Percentiles rank a stretch among this genome's conserved stretches.
phyloP scores from a whole-genome alignment of 2,113 vertebrate genomes.

The Psophia crepitans region DNA sequence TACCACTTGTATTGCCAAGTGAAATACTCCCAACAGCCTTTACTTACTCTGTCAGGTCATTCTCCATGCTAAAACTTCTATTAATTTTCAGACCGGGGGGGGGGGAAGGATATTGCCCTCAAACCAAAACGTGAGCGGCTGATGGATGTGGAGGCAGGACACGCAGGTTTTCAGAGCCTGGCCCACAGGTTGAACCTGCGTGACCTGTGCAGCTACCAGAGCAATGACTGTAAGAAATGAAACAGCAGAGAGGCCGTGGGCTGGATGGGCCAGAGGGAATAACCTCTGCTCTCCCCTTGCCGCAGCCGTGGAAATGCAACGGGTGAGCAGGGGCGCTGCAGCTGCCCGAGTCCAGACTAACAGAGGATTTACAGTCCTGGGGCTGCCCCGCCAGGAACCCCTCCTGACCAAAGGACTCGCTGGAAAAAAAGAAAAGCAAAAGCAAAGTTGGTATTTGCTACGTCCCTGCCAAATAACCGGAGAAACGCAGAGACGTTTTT shows the following conservation, averaged over 20 bases:
- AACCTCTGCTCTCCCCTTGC: not conserved
- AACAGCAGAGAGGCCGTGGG: not conserved
- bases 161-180: not conserved
- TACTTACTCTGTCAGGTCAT: not conserved
- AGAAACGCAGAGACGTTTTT: slow-evolving; percentile 41
- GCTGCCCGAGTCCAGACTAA: not conserved
- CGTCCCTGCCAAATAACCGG: not conserved
- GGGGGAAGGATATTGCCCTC: not conserved
- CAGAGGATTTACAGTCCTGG: not conserved
- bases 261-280: not conserved
- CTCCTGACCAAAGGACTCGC: not conserved
- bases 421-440: slow-evolving; percentile 5
- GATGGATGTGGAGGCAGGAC: not conserved
- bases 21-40: not conserved
- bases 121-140: not conserved
- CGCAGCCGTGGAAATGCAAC: not conserved
- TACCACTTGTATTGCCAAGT: not conserved
- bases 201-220: not conserved
- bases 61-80: not conserved
- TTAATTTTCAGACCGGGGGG: not conserved
- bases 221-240: not conserved
- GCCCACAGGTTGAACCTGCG: not conserved
- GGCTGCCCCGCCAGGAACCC: not conserved
- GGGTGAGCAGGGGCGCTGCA: not conserved
- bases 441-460: not conserved